These are phyloP conservation scores for Tethea ocularis DNA, from an alignment of 2,888 invertebrate genomes.

Conservation along the genomic window DNA sequence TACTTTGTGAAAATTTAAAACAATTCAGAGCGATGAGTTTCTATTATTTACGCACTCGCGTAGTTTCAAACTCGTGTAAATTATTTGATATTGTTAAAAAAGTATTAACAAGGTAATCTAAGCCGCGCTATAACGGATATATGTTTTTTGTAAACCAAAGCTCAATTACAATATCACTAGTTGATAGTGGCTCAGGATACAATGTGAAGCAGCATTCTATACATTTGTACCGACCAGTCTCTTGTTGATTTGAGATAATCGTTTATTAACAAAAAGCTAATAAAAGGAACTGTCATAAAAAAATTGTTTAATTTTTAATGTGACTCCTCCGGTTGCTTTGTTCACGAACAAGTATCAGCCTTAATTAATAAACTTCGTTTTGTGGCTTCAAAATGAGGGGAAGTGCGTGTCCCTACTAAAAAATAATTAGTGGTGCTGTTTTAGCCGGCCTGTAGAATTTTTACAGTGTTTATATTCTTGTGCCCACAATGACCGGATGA, in stretches of 20 bases:
- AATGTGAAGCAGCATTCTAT: constrained; percentile 52
- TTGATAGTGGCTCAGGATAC: constrained; percentile 36
- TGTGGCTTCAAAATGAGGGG: not conserved
- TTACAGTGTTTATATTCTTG: not conserved
- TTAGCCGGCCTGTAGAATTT: not conserved
- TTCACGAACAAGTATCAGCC: too few species aligned
- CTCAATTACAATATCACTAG: constrained; percentile 53
- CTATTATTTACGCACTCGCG: not conserved
- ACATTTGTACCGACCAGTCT: constrained; percentile 62
- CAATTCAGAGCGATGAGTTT: not conserved
- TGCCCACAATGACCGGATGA: not conserved
- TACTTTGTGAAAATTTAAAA: not conserved
- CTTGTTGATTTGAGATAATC: constrained; percentile 67
- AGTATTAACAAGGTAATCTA: constrained; percentile 20
- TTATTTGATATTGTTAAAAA: constrained; percentile 5
- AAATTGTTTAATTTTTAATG: constrained; percentile 34
- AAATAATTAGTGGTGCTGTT: not conserved
- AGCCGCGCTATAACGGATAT: constrained; percentile 16
- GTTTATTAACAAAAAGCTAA: constrained; percentile 79
- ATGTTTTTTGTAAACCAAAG: constrained; percentile 56
- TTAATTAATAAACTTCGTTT: not conserved
- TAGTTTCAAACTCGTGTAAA: constrained; percentile 6
- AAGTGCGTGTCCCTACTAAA: not conserved
- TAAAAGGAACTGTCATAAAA: constrained; percentile 63
- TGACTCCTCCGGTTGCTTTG: not conserved